Conservation (phyloP, 1,140 invertebrate species). For the Uloborus diversus region DNA sequence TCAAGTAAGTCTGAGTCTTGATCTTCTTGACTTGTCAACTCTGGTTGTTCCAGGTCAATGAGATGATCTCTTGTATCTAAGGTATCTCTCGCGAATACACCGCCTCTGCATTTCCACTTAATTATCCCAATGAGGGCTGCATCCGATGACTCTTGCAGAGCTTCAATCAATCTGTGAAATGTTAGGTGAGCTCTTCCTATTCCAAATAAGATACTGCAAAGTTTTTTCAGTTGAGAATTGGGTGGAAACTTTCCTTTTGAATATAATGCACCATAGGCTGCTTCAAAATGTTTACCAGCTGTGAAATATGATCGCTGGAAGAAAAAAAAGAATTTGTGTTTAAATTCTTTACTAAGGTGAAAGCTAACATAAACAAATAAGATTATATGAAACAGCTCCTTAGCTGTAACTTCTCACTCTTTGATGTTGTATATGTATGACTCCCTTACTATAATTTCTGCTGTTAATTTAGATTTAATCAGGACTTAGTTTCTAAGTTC, state of each 20-base stretch:
- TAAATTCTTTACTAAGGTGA: too few relatives aligned
- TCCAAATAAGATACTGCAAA: slow-evolving; percentile 11
- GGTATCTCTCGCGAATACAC: background rate
- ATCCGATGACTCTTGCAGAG: background rate
- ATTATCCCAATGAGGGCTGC: background rate
- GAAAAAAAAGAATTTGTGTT: background rate
- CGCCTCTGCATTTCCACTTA: background rate
- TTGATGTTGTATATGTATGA: too few relatives aligned
- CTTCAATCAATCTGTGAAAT: background rate
- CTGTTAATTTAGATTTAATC: too few relatives aligned
- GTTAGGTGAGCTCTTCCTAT: slow-evolving; percentile 5
- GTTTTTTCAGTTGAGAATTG: background rate
- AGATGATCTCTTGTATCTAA: background rate
- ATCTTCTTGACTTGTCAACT: background rate
- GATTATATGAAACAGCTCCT: too few relatives aligned
- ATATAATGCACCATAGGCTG: background rate
- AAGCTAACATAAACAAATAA: too few relatives aligned
- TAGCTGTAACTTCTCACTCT: too few relatives aligned
- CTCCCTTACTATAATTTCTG: too few relatives aligned
- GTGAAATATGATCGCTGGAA: background rate
- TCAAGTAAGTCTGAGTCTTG: too few relatives aligned
- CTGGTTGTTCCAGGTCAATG: background rate
- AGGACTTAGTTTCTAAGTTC: too few relatives aligned
- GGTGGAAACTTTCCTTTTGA: background rate
- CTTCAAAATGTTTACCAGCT: slow-evolving; percentile 9